These are phyloP conservation scores for Papilio protenor DNA, from an alignment of 2,888 invertebrate genomes.

Conservation along the genomic window DNA sequence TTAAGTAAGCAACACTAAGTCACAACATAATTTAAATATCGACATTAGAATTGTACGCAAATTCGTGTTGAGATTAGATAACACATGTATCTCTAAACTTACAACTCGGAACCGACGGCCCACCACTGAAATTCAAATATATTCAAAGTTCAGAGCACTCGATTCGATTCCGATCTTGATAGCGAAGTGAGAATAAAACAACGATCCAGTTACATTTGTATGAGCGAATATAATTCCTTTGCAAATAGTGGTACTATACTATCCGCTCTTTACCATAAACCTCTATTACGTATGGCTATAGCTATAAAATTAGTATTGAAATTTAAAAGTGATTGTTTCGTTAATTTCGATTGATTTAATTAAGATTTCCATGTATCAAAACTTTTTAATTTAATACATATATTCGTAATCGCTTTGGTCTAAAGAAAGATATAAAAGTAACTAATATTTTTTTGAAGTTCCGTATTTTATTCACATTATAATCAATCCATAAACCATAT, in stretches of 20 bases:
- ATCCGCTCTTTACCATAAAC: slow-evolving; percentile 1
- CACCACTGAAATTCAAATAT: slow-evolving; percentile 46
- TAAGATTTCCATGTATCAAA: no score
- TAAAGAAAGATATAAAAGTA: no score
- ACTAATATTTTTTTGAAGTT: neutral
- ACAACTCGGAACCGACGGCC: slow-evolving; percentile 35
- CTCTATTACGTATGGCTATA: slow-evolving; percentile 28
- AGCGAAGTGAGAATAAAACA: slow-evolving; percentile 43
- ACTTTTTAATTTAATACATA: no score
- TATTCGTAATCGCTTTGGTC: no score
- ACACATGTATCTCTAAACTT: slow-evolving; percentile 40
- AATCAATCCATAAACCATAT: slow-evolving; percentile 6
- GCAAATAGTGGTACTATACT: slow-evolving; percentile 25
- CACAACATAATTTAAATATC: slow-evolving; percentile 23
- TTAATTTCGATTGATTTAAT: no score
- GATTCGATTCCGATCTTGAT: slow-evolving; percentile 45
- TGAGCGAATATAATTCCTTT: slow-evolving; percentile 38
- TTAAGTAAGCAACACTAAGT: slow-evolving; percentile 14
- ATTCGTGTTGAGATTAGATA: slow-evolving; percentile 41
- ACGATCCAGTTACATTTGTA: slow-evolving; percentile 45
- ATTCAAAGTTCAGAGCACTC: slow-evolving; percentile 46
- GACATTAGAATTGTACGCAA: slow-evolving; percentile 32
- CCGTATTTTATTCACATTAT: neutral
- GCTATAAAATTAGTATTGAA: neutral
- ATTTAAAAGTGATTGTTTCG: neutral